Base-by-base conservation (phyloP, 2,888 invertebrate species). In the Chromoteleia sp. region DNA sequence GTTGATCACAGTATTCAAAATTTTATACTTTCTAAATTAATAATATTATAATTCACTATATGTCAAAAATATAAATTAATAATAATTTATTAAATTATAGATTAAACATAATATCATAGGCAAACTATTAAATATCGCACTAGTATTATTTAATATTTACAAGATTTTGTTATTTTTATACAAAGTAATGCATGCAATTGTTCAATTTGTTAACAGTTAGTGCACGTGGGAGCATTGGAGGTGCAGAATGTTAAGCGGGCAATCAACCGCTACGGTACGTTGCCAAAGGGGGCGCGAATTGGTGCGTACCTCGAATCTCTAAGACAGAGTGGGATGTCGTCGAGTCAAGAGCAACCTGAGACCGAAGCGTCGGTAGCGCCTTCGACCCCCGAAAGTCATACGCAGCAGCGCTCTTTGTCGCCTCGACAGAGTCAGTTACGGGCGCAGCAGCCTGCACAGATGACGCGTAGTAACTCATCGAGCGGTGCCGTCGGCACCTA, bases 261-360 rank as follows among this genome's bases (percentile, higher is more conserved):
- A 50, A 97, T 97, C 84, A 98, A 97, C 92, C 94, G 98, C 21
- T 99, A 98, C 91, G 99, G 99, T 14, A 99, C 99, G 7, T 93
- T 99, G 88, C 99, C 99, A 0, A 99, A 99, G 92, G 98, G 97
- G 54, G 98, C 98, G 7, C 94, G 99, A 84, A 99, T 99, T 86
- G 98, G 98, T 29, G 99, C 98, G 4, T 99, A 98, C 92, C 93
- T 99, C 67, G 98, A 99, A 92, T 98, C 98, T 3, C 93, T 99
- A 88, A 94, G 97, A 48, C 96, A 97, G 89, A 96, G 96, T 89
- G 96, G 95, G 56, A 92, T 93, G 87, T 92, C 93, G 0, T 92
- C 93, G 0, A 91, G 90, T 82, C 61, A 85, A 67, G 54, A 85
- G 8, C 71, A 61, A 10, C 2, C 63, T 15, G 82, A 63, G 19